phyloP scores from a whole-genome alignment of 2,888 invertebrate genomes.

The Andrena trimmerana region DNA sequence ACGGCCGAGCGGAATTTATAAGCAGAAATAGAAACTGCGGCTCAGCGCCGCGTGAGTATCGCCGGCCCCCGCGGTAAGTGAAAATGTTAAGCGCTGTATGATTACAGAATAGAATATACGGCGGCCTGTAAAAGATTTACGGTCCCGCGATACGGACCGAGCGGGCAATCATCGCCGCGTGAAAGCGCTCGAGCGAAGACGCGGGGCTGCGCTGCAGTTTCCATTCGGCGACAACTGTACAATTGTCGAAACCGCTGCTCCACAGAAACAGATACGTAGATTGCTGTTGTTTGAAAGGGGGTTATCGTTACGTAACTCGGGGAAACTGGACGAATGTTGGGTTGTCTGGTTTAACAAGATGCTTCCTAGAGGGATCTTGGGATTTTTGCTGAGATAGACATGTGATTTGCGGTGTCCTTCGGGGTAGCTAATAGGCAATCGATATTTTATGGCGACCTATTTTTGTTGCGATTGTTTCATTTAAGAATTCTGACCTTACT shows the following conservation, averaged over 20 bases:
- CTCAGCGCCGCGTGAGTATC: slow-evolving; percentile 45
- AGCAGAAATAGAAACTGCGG: slow-evolving; percentile 60
- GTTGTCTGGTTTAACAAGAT: too few relatives aligned
- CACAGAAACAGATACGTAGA: background rate
- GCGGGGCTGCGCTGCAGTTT: background rate
- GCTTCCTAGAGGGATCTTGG: too few relatives aligned
- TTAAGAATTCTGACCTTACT: too few relatives aligned
- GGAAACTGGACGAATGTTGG: background rate
- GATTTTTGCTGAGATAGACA: too few relatives aligned
- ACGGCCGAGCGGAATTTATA: slow-evolving; percentile 54
- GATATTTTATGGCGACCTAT: too few relatives aligned
- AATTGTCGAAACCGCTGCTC: background rate
- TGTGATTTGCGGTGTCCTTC: too few relatives aligned
- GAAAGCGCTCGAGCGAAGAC: slow-evolving; percentile 9
- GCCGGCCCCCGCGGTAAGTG: slow-evolving; percentile 44
- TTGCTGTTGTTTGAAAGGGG: background rate
- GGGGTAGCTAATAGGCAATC: too few relatives aligned
- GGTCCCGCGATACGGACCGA: slow-evolving; percentile 11
- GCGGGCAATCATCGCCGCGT: slow-evolving; percentile 17
- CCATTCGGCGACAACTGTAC: background rate
- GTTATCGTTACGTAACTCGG: background rate
- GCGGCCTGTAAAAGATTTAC: slow-evolving; percentile 56
- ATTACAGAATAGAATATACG: slow-evolving; percentile 55
- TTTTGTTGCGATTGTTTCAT: too few relatives aligned
- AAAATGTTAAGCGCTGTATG: slow-evolving; percentile 54